Evolutionary conservation across 2,888 invertebrate species (phyloP).

Genomic region (Tholera decimalis): DNA sequence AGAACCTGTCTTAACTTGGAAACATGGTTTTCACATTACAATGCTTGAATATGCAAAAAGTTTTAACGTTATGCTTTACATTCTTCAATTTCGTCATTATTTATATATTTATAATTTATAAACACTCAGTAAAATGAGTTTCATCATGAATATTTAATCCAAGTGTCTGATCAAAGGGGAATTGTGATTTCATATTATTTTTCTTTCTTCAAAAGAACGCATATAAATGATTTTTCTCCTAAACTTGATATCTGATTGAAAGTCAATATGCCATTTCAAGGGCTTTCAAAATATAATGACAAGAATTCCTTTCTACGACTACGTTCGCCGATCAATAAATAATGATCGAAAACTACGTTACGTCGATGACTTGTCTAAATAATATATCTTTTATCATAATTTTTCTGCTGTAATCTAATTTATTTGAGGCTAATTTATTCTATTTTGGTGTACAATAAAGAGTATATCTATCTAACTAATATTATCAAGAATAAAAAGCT

Average conservation of each 20-base stretch:
- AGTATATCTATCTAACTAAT: too few species aligned
- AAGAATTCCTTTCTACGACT: too few species aligned
- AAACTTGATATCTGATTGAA: constrained; percentile 33
- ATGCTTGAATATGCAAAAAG: constrained; percentile 32
- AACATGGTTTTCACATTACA: constrained; percentile 37
- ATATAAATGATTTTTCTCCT: constrained; percentile 10
- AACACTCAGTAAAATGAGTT: constrained; percentile 36
- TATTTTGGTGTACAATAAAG: too few species aligned
- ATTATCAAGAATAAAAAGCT: too few species aligned
- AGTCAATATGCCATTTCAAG: constrained; percentile 36
- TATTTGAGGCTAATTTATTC: too few species aligned
- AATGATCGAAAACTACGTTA: too few species aligned
- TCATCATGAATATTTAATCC: constrained; percentile 50
- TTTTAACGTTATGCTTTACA: constrained; percentile 15
- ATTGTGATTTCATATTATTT: constrained; percentile 14
- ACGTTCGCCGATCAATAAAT: too few species aligned
- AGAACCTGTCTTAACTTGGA: background rate
- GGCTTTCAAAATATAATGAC: constrained; percentile 21
- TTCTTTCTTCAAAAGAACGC: constrained; percentile 25
- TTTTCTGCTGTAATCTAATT: too few species aligned
- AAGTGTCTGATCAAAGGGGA: constrained; percentile 24
- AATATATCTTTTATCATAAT: too few species aligned
- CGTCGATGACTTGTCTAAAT: background rate
- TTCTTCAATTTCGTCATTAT: constrained; percentile 3
- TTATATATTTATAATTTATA: too few species aligned